phyloP scores from a whole-genome alignment of 2,888 invertebrate species.

The Thymelicus acteon region DNA sequence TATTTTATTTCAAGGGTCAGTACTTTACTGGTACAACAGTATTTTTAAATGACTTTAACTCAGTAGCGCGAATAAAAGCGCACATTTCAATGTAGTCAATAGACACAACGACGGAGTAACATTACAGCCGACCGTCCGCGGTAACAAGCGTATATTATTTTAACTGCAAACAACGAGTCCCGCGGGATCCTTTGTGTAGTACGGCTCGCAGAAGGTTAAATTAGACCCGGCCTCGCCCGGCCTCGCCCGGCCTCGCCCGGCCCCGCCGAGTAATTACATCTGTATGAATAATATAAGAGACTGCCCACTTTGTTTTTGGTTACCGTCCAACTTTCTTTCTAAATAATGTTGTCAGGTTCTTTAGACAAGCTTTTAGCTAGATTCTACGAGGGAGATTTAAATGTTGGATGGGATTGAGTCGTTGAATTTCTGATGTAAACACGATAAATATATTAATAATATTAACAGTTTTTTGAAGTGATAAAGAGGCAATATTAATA shows the following conservation, averaged over 20 bases:
- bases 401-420: neutral
- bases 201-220: slow-evolving; percentile 30
- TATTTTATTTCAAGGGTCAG: neutral
- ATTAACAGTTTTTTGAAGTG: too few relatives aligned
- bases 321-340: slow-evolving; percentile 7
- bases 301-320: slow-evolving; percentile 25
- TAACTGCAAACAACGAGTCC: slow-evolving; percentile 30
- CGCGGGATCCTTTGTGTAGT: slow-evolving; percentile 23
- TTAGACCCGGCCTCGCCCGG: slow-evolving; percentile 23
- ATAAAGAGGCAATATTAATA: too few relatives aligned
- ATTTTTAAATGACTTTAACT: neutral
- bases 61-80: neutral
- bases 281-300: slow-evolving; percentile 34
- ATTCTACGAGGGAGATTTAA: neutral
- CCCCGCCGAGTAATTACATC: slow-evolving; percentile 33
- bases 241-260: slow-evolving; percentile 1
- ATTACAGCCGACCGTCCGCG: slow-evolving; percentile 1
- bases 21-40: neutral
- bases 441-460: too few relatives aligned
- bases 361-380: neutral
- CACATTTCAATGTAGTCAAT: neutral
- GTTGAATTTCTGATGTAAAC: too few relatives aligned
- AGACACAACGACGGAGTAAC: neutral
- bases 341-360: slow-evolving; percentile 11
- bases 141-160: slow-evolving; percentile 28